Base-by-base conservation (phyloP, 2,797 vertebrate species). In the Silurus lanzhouensis region DNA sequence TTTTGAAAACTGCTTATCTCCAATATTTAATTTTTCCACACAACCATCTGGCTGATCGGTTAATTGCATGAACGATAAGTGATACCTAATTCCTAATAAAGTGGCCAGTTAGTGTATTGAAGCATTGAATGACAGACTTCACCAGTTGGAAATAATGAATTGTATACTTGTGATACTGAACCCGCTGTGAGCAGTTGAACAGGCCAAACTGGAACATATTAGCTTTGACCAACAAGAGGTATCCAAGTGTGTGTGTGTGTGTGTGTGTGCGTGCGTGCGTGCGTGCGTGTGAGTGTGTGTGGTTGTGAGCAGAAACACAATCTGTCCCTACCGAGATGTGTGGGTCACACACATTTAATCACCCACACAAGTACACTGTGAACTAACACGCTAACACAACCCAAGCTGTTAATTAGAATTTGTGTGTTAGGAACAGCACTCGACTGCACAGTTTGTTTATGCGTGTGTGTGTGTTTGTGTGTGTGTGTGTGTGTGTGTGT, bases 341-440 rank as follows among this genome's bases (percentile, higher is more conserved):
- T 44, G 31, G 20, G 78, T 25, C 48, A 27, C 12, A 82, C 55
- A 58, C 27, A 57, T 60, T 60, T 71, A 58, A n/a, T 70, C 31
- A 10, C 81, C 48, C 48, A 71, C 52, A n/a, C 66, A 38, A n/a
- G 20, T 20, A 58, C 70, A 60, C 70, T 63, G 52, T 57, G 81
- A 17, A n/a, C 48, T 70, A 82, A 67, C n/a, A 20, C 66, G 31
- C 57, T 68, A 82, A 57, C 80, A 58, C 66, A 70, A 70, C 31
- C 55, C 64, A 83, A 78, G 52, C 85, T 84, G 48, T 46, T 82
- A 68, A 82, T 68, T 38, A 82, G 31, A 57, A 31, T 31, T 48
- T 5, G 44, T 48, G 46, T 70, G 17, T 38, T 57, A 68, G 66
- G n/a, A 81, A 14, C 80, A 52, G 64, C 77, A 44, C 76, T 79